phyloP scores from a whole-genome alignment of 2,797 vertebrate species.

The Myioborus melanocephalus region DNA sequence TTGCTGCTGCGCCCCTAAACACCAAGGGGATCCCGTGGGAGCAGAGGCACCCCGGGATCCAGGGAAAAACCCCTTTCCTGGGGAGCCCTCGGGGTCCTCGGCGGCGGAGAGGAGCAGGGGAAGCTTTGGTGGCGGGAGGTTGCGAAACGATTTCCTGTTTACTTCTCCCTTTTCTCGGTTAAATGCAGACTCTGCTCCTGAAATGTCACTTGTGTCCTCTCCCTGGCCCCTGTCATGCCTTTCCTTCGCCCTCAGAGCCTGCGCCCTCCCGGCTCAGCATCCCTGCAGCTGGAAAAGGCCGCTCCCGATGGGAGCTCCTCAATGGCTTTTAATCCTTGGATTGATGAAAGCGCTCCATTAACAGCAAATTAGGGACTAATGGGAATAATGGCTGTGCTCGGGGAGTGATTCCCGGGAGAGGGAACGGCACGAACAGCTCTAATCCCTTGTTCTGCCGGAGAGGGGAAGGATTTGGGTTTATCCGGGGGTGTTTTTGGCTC shows the following conservation, averaged over 20 bases:
- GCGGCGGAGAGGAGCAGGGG: not conserved
- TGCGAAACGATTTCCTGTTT: conserved; percentile 51
- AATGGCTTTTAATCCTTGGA: not conserved
- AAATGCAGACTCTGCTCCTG: fast-evolving
- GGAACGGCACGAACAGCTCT: not conserved
- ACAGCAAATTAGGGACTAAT: not conserved
- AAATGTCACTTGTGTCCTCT: not conserved
- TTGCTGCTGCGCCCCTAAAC: fast-evolving
- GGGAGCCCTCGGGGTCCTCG: fast-evolving
- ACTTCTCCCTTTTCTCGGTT: not conserved
- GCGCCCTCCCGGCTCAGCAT: fast-evolving
- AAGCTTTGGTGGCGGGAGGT: not conserved
- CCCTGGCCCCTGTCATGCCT: fast-evolving
- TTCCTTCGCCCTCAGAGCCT: fast-evolving
- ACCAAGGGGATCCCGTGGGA: not conserved
- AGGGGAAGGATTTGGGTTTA: not conserved
- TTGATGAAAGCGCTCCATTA: conserved; percentile 7
- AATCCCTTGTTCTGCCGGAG: not conserved
- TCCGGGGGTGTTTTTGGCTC: not conserved
- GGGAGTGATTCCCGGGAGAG: not conserved
- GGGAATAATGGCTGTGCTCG: not conserved
- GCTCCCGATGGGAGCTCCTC: not conserved
- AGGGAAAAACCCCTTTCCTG: not conserved
- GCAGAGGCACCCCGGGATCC: not conserved
- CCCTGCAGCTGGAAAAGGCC: not conserved